phyloP scores from a whole-genome alignment of 1,140 invertebrate species.

The Phortica variegata region DNA sequence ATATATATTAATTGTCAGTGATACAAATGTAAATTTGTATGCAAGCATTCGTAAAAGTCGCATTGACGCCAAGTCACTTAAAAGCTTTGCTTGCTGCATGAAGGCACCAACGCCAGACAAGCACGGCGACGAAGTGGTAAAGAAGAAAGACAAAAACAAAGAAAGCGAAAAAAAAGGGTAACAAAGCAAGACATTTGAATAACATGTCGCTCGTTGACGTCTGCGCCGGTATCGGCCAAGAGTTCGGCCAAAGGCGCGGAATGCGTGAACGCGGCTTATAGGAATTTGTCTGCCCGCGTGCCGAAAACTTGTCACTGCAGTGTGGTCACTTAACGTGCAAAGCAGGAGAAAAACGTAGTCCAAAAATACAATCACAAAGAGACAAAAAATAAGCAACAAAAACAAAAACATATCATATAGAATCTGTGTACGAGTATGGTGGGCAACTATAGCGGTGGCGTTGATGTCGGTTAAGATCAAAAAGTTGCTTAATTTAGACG shows the following conservation, averaged over 20 bases:
- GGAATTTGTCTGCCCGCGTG: constrained; percentile 54
- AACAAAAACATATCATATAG: neutral
- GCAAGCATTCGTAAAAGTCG: constrained; percentile 33
- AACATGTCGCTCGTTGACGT: constrained; percentile 7
- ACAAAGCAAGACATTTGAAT: constrained; percentile 33
- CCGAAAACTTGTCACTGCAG: constrained; percentile 51
- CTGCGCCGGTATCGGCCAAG: no score
- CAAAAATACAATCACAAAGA: no score
- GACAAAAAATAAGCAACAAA: neutral
- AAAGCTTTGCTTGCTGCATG: constrained; percentile 36
- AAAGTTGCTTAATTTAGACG: constrained; percentile 41
- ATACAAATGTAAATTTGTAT: no score
- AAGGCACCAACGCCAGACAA: neutral
- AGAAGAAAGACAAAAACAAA: constrained; percentile 8
- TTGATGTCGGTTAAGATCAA: constrained; percentile 37
- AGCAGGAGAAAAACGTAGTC: neutral
- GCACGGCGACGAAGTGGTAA: neutral
- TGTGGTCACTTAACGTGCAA: constrained; percentile 22
- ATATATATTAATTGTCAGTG: no score
- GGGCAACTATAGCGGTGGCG: constrained; percentile 9
- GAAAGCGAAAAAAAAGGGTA: constrained; percentile 12
- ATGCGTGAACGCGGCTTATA: constrained; percentile 8
- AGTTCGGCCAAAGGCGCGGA: no score
- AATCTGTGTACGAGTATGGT: neutral
- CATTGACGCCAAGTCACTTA: constrained; percentile 51